A percentile compares a stretch with the other conserved stretches of the same genome.
phyloP scores from a whole-genome alignment of 2,888 invertebrate genomes.

The Heliconius cydno region DNA sequence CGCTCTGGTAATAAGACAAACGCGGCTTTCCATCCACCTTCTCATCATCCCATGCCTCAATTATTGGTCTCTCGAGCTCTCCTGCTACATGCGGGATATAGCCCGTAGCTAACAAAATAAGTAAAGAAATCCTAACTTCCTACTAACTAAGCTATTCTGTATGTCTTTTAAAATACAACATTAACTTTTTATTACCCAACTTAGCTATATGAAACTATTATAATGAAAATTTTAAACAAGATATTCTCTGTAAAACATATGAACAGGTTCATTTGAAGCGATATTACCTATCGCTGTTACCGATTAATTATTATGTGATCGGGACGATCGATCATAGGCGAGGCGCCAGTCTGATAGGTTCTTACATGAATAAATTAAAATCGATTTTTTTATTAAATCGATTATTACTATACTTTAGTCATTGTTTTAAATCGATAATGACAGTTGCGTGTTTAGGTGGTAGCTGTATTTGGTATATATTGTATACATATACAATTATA shows the following conservation, averaged over 20 bases:
- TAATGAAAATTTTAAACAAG: conserved; percentile 12
- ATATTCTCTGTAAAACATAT: conserved; percentile 5
- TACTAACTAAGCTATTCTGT: too few species aligned
- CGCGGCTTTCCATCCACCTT: too few species aligned
- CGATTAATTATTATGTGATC: conserved; percentile 76
- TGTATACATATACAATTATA: too few species aligned
- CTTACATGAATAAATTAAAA: conserved; percentile 75
- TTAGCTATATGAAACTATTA: neutral
- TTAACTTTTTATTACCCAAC: neutral
- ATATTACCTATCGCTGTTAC: conserved; percentile 46
- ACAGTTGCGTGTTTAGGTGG: neutral
- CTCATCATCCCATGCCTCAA: too few species aligned
- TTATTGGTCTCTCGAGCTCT: too few species aligned
- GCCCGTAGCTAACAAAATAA: too few species aligned
- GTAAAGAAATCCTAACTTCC: too few species aligned
- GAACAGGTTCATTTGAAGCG: conserved; percentile 26
- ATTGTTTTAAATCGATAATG: conserved; percentile 27
- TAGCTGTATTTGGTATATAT: neutral
- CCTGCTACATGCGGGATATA: too few species aligned
- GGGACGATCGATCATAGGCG: conserved; percentile 73
- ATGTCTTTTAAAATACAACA: neutral
- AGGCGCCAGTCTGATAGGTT: conserved; percentile 76
- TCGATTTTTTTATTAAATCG: conserved; percentile 56
- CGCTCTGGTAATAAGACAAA: too few species aligned
- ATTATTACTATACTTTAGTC: conserved; percentile 31